phyloP scores from a whole-genome alignment of 2,113 vertebrate genomes.

The Hylia prasina region DNA sequence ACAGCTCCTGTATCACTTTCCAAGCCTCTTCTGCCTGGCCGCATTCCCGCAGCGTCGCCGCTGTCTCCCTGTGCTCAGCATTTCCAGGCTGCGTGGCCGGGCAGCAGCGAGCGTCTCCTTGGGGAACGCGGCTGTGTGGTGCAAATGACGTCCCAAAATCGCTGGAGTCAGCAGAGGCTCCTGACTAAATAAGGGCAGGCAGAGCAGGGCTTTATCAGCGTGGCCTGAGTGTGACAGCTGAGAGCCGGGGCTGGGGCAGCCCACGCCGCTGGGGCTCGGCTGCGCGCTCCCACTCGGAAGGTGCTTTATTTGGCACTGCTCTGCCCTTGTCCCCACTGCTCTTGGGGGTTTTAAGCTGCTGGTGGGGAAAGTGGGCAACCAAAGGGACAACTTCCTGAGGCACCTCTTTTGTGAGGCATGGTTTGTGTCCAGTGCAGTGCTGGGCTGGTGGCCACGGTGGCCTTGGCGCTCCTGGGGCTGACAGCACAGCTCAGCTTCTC shows the following conservation, averaged over 20 bases:
- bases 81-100: constrained; percentile 37
- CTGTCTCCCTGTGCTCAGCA: constrained; percentile 42
- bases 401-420: not conserved
- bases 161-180: constrained; percentile 76
- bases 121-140: constrained; percentile 63
- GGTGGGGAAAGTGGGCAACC: not conserved
- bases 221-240: constrained; percentile 79
- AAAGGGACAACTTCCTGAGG: not conserved
- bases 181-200: constrained; percentile 90
- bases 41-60: not conserved
- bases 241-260: constrained; percentile 13
- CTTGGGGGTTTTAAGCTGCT: not conserved
- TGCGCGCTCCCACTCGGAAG: rapidly evolving
- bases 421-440: not conserved
- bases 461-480: rapidly evolving
- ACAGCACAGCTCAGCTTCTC: not conserved
- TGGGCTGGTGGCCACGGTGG: not conserved
- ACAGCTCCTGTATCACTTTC: not conserved
- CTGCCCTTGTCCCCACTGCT: not conserved
- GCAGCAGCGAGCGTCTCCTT: constrained; percentile 44
- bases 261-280: not conserved
- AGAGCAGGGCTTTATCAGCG: constrained; percentile 77
- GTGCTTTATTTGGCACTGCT: not conserved
- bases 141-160: constrained; percentile 80
- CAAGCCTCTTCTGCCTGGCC: not conserved